A percentile compares a stretch with the other conserved stretches of the same genome.
Conservation (phyloP, 1,140 invertebrate species). For the Choristoneura fumiferana region DNA sequence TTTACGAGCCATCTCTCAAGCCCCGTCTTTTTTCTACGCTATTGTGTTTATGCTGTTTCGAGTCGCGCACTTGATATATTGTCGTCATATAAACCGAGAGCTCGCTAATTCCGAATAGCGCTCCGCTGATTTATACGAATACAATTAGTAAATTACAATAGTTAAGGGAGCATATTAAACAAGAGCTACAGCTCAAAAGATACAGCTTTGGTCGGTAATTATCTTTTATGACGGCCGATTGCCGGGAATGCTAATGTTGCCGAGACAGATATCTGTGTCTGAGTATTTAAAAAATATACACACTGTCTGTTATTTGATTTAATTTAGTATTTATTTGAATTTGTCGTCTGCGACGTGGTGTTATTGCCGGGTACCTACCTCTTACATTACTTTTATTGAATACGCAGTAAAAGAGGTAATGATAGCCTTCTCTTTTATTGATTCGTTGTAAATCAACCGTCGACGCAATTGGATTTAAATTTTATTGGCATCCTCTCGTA, state of each 20-base stretch:
- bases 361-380: slow-evolving; percentile 41
- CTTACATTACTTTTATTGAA: slow-evolving; percentile 68
- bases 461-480: slow-evolving; percentile 70
- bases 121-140: slow-evolving; percentile 32
- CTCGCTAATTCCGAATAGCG: slow-evolving; percentile 50
- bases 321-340: slow-evolving; percentile 30
- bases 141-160: slow-evolving; percentile 22
- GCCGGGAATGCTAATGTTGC: not conserved
- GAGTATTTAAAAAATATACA: not conserved
- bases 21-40: slow-evolving; percentile 49
- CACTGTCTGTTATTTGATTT: not conserved
- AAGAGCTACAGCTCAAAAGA: not conserved
- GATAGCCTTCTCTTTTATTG: slow-evolving; percentile 73
- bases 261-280: not conserved
- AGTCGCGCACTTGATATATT: slow-evolving; percentile 60
- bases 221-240: slow-evolving; percentile 1
- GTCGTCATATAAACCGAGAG: slow-evolving; percentile 46
- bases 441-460: slow-evolving; percentile 73
- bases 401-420: slow-evolving; percentile 69
- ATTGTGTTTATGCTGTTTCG: slow-evolving; percentile 59
- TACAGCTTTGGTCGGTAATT: slow-evolving; percentile 1
- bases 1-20: slow-evolving; percentile 70
- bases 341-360: slow-evolving; percentile 28
- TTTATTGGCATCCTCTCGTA: slow-evolving; percentile 67
- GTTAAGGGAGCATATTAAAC: not conserved